Conservation (phyloP, 2,113 vertebrate genomes). For the Silurus asotus region DNA sequence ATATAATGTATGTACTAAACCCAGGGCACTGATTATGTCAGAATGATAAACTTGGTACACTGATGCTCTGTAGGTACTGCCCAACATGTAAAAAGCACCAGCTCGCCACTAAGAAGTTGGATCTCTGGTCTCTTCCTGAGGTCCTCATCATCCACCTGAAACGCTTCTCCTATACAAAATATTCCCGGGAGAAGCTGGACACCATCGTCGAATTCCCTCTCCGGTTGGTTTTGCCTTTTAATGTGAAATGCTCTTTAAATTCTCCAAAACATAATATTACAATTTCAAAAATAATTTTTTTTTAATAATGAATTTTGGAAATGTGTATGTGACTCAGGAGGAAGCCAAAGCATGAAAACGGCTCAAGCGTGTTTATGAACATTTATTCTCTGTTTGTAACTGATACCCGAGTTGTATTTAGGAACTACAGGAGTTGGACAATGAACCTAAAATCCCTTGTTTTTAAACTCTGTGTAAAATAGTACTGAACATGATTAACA, state of each 20-base stretch:
- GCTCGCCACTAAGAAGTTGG: constrained; percentile 88
- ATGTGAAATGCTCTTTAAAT: neutral
- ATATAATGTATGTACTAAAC: neutral
- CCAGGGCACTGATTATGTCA: too few species aligned
- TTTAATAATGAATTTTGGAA: neutral
- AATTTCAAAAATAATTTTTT: too few species aligned
- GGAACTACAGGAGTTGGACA: neutral
- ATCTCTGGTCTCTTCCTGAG: constrained; percentile 85
- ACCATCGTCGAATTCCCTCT: constrained; percentile 85
- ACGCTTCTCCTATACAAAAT: constrained; percentile 85
- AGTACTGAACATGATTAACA: too few species aligned
- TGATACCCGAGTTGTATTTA: neutral
- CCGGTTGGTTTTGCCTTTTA: constrained; percentile 64
- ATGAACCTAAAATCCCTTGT: too few species aligned
- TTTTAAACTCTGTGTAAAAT: too few species aligned
- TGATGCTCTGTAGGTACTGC: constrained; percentile 77
- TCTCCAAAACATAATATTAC: neutral
- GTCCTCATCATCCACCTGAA: constrained; percentile 88
- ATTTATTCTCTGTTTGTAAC: neutral
- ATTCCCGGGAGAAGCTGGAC: constrained; percentile 85
- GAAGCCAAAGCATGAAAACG: neutral
- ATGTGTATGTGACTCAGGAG: too few species aligned
- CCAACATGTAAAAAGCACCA: constrained; percentile 85
- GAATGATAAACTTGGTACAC: neutral
- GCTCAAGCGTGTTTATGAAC: neutral